Evolutionary conservation across 2,113 vertebrate genomes (phyloP).

Genomic region (Pachycephala philippinensis): DNA sequence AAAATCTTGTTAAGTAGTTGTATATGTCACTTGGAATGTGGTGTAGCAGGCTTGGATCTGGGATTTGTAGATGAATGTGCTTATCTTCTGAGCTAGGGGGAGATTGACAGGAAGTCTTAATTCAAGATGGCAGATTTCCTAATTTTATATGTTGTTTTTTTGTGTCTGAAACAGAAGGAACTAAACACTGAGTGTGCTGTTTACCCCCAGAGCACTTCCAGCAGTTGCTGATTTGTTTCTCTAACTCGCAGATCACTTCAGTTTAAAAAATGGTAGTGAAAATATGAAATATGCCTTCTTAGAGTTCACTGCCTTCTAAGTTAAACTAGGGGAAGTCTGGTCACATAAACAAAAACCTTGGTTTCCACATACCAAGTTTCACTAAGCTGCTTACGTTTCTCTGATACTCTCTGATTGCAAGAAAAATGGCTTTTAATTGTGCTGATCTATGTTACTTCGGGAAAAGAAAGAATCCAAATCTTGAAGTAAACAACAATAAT

Average conservation of each 20-base stretch:
- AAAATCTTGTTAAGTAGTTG: neutral
- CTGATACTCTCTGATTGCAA: neutral
- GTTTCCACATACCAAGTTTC: neutral
- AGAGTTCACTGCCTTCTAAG: neutral
- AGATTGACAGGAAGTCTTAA: neutral
- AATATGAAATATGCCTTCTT: neutral
- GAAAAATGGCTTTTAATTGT: neutral
- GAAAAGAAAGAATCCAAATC: neutral
- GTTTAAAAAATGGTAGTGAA: neutral
- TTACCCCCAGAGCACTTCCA: neutral
- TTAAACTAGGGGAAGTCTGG: neutral
- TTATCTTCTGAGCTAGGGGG: neutral
- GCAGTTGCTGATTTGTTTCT: neutral
- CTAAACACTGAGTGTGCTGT: neutral
- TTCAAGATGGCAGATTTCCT: neutral
- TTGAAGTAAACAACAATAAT: neutral
- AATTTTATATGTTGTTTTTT: neutral
- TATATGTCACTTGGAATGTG: neutral
- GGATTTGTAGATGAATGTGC: neutral
- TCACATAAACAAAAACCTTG: neutral
- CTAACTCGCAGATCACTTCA: neutral
- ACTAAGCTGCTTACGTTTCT: neutral
- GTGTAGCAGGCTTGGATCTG: neutral
- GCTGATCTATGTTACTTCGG: neutral
- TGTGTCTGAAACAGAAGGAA: neutral